phyloP scores from a whole-genome alignment of 92 coral and sea anemone genomes.

The Siderastrea radians region DNA sequence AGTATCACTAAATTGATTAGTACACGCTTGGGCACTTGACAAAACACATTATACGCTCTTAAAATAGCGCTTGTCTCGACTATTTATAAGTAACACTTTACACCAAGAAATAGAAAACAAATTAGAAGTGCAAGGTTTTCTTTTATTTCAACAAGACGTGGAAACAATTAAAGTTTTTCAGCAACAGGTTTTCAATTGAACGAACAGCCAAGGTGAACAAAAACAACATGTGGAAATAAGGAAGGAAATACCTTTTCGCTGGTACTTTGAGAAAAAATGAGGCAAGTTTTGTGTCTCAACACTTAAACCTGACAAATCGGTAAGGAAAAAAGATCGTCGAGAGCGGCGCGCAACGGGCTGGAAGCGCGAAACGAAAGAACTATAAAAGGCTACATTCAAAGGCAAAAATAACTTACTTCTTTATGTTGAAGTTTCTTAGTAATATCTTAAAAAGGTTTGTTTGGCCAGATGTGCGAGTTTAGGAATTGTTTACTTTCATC shows the following conservation, averaged over 20 bases:
- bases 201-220: constrained; percentile 10
- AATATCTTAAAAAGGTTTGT: not conserved
- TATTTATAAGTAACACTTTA: not conserved
- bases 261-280: constrained; percentile 12
- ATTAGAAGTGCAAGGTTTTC: not conserved
- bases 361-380: not conserved
- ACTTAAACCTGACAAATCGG: not conserved
- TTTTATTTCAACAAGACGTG: not conserved
- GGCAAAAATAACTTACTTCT: not conserved
- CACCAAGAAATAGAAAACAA: not conserved
- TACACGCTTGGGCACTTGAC: not conserved
- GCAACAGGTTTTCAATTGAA: constrained; percentile 34
- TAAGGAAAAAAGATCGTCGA: too few relatives aligned
- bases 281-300: not conserved
- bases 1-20: not conserved
- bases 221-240: constrained; percentile 38
- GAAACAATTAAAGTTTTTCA: not conserved
- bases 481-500: not conserved
- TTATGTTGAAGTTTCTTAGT: not conserved
- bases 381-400: not conserved
- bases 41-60: not conserved
- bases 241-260: not conserved
- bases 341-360: not conserved
- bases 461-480: not conserved
- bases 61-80: not conserved